phyloP scores from a whole-genome alignment of 2,888 invertebrate genomes.

The Pardosa pseudoannulata region DNA sequence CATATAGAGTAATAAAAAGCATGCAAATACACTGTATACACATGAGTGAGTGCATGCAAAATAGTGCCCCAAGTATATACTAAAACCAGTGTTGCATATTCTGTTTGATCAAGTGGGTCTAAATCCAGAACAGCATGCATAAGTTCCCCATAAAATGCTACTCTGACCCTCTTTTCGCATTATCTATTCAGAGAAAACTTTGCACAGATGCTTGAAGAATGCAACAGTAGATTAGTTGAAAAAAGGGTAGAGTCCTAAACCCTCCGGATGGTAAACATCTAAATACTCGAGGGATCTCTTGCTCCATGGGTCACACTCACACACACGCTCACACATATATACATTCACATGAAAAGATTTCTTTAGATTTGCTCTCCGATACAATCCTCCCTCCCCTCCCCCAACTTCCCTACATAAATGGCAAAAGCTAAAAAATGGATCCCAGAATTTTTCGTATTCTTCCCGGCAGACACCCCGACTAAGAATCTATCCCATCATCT shows the following conservation, averaged over 20 bases:
- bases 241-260: slow-evolving; percentile 51
- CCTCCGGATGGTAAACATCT: slow-evolving; percentile 60
- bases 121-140: slow-evolving; percentile 48
- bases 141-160: slow-evolving; percentile 33
- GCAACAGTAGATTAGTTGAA: slow-evolving; percentile 47
- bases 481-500: slow-evolving; percentile 66
- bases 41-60: slow-evolving; percentile 43
- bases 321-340: background rate
- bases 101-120: slow-evolving; percentile 49
- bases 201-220: slow-evolving; percentile 40
- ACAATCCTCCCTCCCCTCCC: slow-evolving; percentile 15
- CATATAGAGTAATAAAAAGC: slow-evolving; percentile 36
- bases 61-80: slow-evolving; percentile 24
- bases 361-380: slow-evolving; percentile 53
- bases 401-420: slow-evolving; percentile 23
- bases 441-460: slow-evolving; percentile 47
- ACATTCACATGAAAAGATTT: slow-evolving; percentile 26
- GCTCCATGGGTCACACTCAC: slow-evolving; percentile 28
- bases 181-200: slow-evolving; percentile 67
- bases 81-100: slow-evolving; percentile 26
- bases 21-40: slow-evolving; percentile 33
- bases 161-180: slow-evolving; percentile 29
- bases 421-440: slow-evolving; percentile 60
- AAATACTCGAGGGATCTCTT: slow-evolving; percentile 40
- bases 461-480: slow-evolving; percentile 17